Base-by-base conservation (phyloP, 1,140 invertebrate genomes). In the Drosophila arawakana region DNA sequence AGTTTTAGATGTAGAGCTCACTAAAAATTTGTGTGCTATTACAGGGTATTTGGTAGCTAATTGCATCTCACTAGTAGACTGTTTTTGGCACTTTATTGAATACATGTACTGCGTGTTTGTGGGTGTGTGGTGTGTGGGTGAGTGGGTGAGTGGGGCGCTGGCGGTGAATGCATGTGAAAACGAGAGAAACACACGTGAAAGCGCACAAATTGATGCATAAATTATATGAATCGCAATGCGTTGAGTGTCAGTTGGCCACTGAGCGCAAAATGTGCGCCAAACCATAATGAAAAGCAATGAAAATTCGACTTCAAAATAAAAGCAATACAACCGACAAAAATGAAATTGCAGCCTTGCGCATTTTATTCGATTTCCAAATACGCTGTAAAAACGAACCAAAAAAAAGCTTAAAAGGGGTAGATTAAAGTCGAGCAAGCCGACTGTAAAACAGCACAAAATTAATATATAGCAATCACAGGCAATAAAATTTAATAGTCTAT, bases 181-280 rank as follows among this genome's bases (percentile, higher is more conserved):
- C 30, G n/a, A 21, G 39, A 41, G 21, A 18, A 39, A 25, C 43
- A 55, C 65, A 69, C 47, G 30, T 57, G 37, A 41, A 74, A 74
- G 39, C 59, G 63, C 39, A 65, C 63, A 82, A 76, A 88, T 81
- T 83, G 86, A 80, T 88, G 80, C 82, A 86, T 88, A 88, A 80
- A 80, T 86, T 86, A 86, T 80, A 75, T 41, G 69, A 71, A 74
- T 80, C 80, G 82, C 82, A 88, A 83, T 86, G 82, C 83, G 82
- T 88, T 88, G 83, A 80, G 76, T 88, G 83, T 86, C 82, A 82
- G 76, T 58, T 88, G 74, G 44, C 63, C 82, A 78, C 78, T 58
- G 67, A 76, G 70, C 78, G 60, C 60, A 60, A 69, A 85, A 80
- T 85, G 75, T 81, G 59, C 43, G 39, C 63, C 52, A 85, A 85